Conservation (phyloP, 2,797 vertebrate species). For the Artibeus lituratus region DNA sequence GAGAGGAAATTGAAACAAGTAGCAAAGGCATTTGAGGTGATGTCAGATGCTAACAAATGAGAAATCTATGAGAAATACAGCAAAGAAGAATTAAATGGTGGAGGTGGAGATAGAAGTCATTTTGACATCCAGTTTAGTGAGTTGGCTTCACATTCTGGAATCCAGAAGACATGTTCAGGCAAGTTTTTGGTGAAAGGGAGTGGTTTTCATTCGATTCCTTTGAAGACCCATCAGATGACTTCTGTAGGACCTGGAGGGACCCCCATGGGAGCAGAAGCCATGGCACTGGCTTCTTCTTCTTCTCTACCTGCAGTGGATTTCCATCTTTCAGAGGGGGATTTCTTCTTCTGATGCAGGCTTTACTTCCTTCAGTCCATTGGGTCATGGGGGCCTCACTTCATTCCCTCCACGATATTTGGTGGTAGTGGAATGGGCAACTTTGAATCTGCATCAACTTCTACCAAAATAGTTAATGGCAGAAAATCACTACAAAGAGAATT, state of each 20-base stretch:
- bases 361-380: constrained; percentile 87
- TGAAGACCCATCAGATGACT: constrained; percentile 90
- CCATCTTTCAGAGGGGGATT: constrained; percentile 87
- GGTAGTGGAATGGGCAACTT: constrained; percentile 90
- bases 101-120: constrained; percentile 82
- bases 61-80: constrained; percentile 92
- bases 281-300: constrained; percentile 85
- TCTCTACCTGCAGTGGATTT: constrained; percentile 91
- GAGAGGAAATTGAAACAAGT: no score
- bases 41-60: constrained; percentile 86
- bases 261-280: constrained; percentile 86
- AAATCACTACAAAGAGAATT: constrained; percentile 94
- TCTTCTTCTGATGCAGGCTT: constrained; percentile 88
- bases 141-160: constrained; percentile 95
- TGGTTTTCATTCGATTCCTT: constrained; percentile 93
- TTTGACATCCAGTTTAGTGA: constrained; percentile 81
- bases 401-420: constrained; percentile 92
- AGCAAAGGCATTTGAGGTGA: no score
- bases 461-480: constrained; percentile 92
- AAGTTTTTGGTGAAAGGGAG: constrained; percentile 95
- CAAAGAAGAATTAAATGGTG: constrained; percentile 91
- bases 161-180: constrained; percentile 96
- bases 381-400: constrained; percentile 87
- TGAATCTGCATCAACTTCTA: constrained; percentile 93
- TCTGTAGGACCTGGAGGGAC: constrained; percentile 86